phyloP scores from a whole-genome alignment of 2,113 vertebrate genomes.

The Xenopus tropicalis region DNA sequence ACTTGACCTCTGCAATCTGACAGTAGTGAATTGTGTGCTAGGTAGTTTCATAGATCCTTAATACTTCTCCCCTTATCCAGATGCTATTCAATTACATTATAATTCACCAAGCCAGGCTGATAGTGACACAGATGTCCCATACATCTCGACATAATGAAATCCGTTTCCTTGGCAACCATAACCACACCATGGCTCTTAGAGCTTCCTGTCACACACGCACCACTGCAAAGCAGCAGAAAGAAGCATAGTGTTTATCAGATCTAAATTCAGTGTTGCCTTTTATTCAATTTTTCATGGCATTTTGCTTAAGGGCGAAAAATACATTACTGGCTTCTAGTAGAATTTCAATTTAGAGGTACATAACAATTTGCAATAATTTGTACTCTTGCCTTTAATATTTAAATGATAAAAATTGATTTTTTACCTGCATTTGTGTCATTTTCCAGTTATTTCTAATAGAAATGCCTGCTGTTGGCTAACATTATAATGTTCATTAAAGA shows the following conservation, averaged over 20 bases:
- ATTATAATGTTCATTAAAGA: no score
- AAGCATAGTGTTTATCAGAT: constrained; percentile 41
- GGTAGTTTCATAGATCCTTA: constrained; percentile 20
- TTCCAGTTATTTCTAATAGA: no score
- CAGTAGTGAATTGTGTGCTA: background rate
- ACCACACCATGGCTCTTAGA: constrained; percentile 54
- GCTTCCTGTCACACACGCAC: constrained; percentile 53
- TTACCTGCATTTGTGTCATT: no score
- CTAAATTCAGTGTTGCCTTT: constrained; percentile 1
- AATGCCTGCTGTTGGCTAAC: no score
- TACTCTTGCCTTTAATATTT: no score
- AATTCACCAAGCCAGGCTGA: constrained; percentile 48
- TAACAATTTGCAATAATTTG: no score
- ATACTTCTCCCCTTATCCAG: constrained; percentile 37
- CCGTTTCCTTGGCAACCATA: constrained; percentile 65
- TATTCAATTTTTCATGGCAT: constrained; percentile 7
- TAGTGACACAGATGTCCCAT: constrained; percentile 55
- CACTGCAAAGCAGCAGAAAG: constrained; percentile 41
- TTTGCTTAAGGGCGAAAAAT: constrained; percentile 7
- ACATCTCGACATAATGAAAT: constrained; percentile 54
- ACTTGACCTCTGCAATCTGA: background rate
- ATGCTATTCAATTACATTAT: constrained; percentile 45
- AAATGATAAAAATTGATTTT: no score
- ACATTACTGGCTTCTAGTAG: background rate
- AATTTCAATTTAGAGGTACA: no score